Percentiles rank a stretch among this genome's conserved stretches.
These are phyloP conservation scores for Xiphophorus hellerii DNA, from an alignment of 2,113 vertebrate genomes.

Conservation along the genomic window DNA sequence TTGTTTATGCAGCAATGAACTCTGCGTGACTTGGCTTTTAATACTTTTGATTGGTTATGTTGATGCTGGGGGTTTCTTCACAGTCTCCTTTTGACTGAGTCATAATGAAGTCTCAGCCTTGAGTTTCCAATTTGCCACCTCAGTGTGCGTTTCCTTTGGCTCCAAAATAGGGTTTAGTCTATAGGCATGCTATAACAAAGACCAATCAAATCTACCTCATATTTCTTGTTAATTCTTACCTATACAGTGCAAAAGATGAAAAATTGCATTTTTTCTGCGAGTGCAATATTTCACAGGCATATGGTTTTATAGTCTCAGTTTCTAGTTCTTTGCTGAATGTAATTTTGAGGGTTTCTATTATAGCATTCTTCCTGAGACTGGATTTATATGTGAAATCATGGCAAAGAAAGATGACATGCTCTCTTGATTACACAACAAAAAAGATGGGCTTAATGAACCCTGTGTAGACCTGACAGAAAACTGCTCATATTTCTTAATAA, in stretches of 20 bases:
- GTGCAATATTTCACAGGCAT: conserved; percentile 4
- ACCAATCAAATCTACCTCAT: conserved; percentile 5
- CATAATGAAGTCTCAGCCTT: conserved; percentile 15
- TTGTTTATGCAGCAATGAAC: conserved; percentile 58
- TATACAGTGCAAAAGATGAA: background rate
- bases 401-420: background rate
- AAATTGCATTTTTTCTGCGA: background rate
- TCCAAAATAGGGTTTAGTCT: background rate
- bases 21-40: conserved; percentile 48
- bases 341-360: conserved; percentile 21
- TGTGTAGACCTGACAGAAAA: background rate
- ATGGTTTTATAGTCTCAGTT: conserved; percentile 18
- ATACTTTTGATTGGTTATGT: conserved; percentile 40
- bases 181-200: conserved; percentile 3
- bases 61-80: conserved; percentile 15
- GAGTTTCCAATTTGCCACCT: background rate
- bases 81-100: conserved; percentile 15
- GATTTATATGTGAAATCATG: background rate
- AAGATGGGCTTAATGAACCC: background rate
- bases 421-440: background rate
- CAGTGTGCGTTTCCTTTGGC: background rate
- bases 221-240: conserved; percentile 7
- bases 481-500: background rate
- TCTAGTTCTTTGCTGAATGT: conserved; percentile 3
- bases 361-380: background rate